Evolutionary conservation across 2,797 vertebrate species (phyloP).

Genomic region (Ispidina picta): DNA sequence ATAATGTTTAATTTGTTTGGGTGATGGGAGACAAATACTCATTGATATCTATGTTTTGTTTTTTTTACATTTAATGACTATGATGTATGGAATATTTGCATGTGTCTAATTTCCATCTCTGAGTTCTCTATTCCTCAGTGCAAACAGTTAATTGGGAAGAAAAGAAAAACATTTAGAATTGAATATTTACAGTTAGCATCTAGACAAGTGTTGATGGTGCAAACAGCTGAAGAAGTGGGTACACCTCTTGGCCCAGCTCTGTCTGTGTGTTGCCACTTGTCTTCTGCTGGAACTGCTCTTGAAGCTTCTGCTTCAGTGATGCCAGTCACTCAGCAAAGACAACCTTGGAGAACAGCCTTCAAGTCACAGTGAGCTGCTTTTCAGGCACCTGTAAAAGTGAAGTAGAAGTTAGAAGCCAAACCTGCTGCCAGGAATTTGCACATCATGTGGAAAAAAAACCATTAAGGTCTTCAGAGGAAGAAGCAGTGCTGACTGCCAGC

Average conservation of each 20-base stretch:
- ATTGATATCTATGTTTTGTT: not conserved
- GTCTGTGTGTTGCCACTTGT: not conserved
- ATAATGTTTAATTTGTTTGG: not conserved
- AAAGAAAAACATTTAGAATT: not conserved
- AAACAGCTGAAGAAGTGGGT: not conserved
- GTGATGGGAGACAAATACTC: not conserved
- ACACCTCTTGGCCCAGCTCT: not conserved
- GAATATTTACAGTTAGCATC: not conserved
- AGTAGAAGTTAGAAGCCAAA: not conserved
- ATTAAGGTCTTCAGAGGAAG: not conserved
- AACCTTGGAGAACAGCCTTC: not conserved
- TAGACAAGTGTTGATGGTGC: not conserved
- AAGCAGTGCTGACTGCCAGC: not conserved
- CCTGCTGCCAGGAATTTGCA: not conserved
- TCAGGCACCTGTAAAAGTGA: not conserved
- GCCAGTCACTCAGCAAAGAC: not conserved
- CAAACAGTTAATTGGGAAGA: not conserved
- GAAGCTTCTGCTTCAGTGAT: not conserved
- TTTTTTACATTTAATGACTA: not conserved
- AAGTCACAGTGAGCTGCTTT: not conserved
- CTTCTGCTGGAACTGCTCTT: not conserved
- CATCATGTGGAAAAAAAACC: not conserved
- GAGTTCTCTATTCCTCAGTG: not conserved
- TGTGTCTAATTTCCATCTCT: not conserved
- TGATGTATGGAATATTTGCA: not conserved